Evolutionary conservation across 2,888 invertebrate genomes (phyloP), one percentile per base, ranked within the genome.

Genomic region (Callimorpha dominula): DNA sequence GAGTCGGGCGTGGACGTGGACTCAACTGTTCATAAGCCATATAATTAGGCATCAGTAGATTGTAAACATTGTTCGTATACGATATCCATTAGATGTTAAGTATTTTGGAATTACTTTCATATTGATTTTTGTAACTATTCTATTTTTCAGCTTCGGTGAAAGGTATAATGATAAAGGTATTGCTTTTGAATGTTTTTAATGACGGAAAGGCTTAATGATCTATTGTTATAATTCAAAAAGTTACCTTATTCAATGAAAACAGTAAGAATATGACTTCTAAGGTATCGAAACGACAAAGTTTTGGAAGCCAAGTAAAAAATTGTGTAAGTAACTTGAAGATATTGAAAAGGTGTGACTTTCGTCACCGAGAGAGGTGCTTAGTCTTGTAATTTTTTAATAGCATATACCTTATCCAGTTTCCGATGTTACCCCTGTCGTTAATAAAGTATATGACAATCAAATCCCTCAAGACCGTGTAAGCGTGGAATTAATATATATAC

Each of bases 71-170:
- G 85, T 83, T 83, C 82, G 81, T 83, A 52, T 64, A 77, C 81
- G 85, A 87, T 83, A 87, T 83, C 87, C 83, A 85, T 85, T 83
- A 80, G 75, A 71, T 76, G 77, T 78, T 85, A 85, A 85, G 83
- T 77, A 85, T 84, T 84, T 83, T 79, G 81, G 71, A 83, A 85
- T 88, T 81, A 75, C 70, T 78, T 78, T 75, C 63, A 52, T 82
- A 85, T 84, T 71, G 84, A 83, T 85, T 85, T 77, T 78, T 65
- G 60, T 70, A 46, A 64, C 72, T 74, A 80, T 79, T 80, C 68
- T 78, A 40, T 68, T 71, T 68, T 43, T 52, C 73, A 73, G 6
- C 6, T 82, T 77, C 50, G 67, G 70, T 62, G 31, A 11, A 46
- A 66, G 64, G 66, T 57, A 14, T 65, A 46, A 1, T 46, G 65